Evolutionary conservation across 2,113 vertebrate species (phyloP), one percentile per base, ranked within the genome.

Genomic region (Periophthalmodon schlosseri): DNA sequence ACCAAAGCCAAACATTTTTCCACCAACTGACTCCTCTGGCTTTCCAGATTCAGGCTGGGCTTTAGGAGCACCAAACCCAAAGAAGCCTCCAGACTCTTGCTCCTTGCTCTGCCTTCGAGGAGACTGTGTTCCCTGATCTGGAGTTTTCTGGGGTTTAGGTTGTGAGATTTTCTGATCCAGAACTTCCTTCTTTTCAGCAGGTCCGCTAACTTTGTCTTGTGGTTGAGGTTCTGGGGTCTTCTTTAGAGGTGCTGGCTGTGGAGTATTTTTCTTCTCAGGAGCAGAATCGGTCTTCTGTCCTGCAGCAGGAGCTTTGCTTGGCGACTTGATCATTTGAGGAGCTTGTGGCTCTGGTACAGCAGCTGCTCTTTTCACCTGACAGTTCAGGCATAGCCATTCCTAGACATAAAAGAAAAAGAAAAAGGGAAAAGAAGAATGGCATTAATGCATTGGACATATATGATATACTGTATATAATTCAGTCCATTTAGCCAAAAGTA

Each of bases 341-440:
- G 90, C 87, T 72, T 85, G 82, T 63, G 94, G 73, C 56, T 95
- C 94, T 73, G 95, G 91, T 58, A 91, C 92, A 71, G 91, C 94
- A 33, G 96, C 85, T 0, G 96, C 95, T 92, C 96, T 93, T 80
- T 96, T 95, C 95, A 97, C 94, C 91, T 99, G 97, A 85, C 97
- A 99, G 88, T 95, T 97, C 78, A 99, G 95, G 92, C 97, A 99
- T 33, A 99, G 94, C 97, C 97, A 98, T 81, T 98, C 97, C 23
- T 94, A 95, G 28, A 94, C 89, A 97, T 91, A 54, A 79, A 85
- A 10, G 10, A 44, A 50, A 16, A 18, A 50, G 5, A 18, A 18
- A 15, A 2, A 49, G 47, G 13, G 47, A 49, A 49, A 15, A 49
- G 13, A 16, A 50, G 15, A 50, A 49, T 46, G 2, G 13, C 8